Conservation (phyloP, 2,797 vertebrate species). For the Epinephelus awoara region DNA sequence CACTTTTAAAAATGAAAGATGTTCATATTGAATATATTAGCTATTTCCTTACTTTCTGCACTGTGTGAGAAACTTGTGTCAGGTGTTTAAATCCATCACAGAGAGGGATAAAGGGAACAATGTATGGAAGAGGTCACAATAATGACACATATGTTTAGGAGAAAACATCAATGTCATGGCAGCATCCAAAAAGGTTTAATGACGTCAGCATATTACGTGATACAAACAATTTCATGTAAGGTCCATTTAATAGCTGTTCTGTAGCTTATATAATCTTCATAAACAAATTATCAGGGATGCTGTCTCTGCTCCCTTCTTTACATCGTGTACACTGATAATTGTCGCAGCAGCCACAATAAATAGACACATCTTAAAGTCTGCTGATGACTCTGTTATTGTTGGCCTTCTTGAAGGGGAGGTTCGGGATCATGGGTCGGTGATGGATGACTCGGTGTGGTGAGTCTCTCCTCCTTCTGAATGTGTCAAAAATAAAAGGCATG, state of each 20-base stretch:
- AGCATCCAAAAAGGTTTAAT: background rate
- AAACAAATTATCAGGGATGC: background rate
- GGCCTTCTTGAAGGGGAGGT: too few relatives aligned
- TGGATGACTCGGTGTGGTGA: too few relatives aligned
- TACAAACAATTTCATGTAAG: background rate
- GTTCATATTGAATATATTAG: conserved; percentile 11
- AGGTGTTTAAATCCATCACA: background rate
- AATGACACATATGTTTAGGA: background rate
- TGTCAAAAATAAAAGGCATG: too few relatives aligned
- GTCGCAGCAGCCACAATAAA: too few relatives aligned
- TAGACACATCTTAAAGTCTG: too few relatives aligned
- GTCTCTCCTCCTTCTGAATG: too few relatives aligned
- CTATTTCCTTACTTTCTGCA: background rate
- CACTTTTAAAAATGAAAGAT: conserved; percentile 21
- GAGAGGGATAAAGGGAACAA: background rate
- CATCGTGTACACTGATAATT: too few relatives aligned
- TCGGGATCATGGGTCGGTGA: too few relatives aligned
- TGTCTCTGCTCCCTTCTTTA: too few relatives aligned
- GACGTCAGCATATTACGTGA: background rate
- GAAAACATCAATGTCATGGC: background rate
- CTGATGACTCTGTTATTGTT: too few relatives aligned
- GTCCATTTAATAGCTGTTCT: background rate
- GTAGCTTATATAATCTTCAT: background rate
- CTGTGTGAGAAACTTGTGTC: background rate
- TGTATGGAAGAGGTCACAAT: conserved; percentile 8